Conservation (phyloP, 2,888 invertebrate genomes). For the Stomorhina lunata region DNA sequence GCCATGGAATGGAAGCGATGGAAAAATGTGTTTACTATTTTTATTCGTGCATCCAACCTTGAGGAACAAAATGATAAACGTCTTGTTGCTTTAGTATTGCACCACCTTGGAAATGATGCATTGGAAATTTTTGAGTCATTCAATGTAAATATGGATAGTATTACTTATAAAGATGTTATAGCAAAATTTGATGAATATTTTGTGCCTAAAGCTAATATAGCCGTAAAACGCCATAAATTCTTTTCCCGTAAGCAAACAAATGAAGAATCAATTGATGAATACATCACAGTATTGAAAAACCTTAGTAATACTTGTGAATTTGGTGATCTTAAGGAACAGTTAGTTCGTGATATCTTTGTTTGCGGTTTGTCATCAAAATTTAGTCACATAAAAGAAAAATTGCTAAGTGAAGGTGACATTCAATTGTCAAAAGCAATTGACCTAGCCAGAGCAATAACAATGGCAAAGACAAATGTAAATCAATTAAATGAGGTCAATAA, state of each 20-base stretch:
- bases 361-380: constrained; percentile 55
- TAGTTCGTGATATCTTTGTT: constrained; percentile 42
- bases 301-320: constrained; percentile 54
- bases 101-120: constrained; percentile 6
- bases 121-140: constrained; percentile 20
- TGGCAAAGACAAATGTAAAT: neutral
- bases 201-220: constrained; percentile 10
- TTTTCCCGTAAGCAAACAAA: constrained; percentile 4
- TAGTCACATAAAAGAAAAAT: constrained; percentile 55
- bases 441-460: constrained; percentile 37
- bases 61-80: constrained; percentile 21
- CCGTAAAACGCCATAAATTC: constrained; percentile 9
- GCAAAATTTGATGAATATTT: neutral
- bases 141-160: neutral
- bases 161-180: neutral
- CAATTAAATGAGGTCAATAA: neutral
- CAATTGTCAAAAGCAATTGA: constrained; percentile 49
- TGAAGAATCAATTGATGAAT: neutral
- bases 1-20: constrained; percentile 38
- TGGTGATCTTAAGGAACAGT: constrained; percentile 33
- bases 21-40: constrained; percentile 32
- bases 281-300: constrained; percentile 22
- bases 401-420: constrained; percentile 61
- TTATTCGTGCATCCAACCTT: constrained; percentile 12
- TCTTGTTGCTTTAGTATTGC: constrained; percentile 24